phyloP scores from a whole-genome alignment of 2,113 vertebrate genomes.

The Todiramphus saurophagus region DNA sequence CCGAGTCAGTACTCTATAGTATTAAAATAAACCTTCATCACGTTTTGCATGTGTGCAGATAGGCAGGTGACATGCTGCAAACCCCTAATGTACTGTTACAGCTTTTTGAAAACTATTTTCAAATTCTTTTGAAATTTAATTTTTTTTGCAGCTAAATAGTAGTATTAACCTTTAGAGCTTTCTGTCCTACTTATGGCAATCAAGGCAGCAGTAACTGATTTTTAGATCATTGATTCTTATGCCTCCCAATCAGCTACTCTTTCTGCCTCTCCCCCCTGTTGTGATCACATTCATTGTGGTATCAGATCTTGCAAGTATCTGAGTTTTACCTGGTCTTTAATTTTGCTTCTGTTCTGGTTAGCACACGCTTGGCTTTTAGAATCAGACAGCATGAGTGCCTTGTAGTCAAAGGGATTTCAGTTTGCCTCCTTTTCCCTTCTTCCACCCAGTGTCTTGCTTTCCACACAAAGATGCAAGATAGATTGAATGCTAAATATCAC shows the following conservation, averaged over 20 bases:
- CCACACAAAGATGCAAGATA: neutral
- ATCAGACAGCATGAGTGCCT: accelerated
- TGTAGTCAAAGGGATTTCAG: neutral
- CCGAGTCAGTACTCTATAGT: neutral
- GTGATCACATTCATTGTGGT: accelerated
- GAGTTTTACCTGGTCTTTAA: neutral
- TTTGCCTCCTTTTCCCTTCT: neutral
- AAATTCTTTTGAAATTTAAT: neutral
- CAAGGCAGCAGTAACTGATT: neutral
- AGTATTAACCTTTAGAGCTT: slow-evolving; percentile 21
- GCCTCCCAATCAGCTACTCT: neutral
- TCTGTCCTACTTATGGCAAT: neutral
- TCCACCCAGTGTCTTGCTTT: neutral
- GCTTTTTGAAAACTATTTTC: neutral
- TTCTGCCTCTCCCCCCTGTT: neutral
- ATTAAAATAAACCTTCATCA: slow-evolving; percentile 23
- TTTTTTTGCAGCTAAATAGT: neutral
- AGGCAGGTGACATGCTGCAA: neutral
- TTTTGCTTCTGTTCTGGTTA: neutral
- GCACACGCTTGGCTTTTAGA: neutral
- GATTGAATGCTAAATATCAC: neutral
- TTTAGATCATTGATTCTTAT: neutral
- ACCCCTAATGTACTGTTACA: neutral
- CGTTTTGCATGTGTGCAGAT: neutral
- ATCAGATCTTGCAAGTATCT: neutral